Conservation (phyloP, 2,888 invertebrate genomes). For the Apocheima hispidaria region DNA sequence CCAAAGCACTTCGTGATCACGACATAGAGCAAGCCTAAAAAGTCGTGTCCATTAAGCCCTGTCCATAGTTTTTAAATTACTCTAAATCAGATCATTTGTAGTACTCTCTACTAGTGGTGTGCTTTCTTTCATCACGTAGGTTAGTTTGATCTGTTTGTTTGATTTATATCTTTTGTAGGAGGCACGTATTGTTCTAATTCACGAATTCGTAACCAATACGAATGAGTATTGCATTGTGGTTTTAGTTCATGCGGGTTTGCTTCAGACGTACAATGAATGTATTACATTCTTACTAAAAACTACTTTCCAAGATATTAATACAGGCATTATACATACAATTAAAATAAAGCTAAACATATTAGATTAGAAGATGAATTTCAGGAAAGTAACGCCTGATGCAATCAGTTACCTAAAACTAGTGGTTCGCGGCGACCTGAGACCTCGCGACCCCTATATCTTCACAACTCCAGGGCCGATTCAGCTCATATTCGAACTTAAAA, state of each 20-base stretch:
- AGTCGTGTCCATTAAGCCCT: conserved; percentile 32
- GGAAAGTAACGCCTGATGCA: background rate
- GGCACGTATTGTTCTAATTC: conserved; percentile 38
- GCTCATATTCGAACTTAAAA: too few species aligned
- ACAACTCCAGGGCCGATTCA: too few species aligned
- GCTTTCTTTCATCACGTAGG: conserved; percentile 25
- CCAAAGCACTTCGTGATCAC: conserved; percentile 28
- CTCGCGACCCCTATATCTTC: too few species aligned
- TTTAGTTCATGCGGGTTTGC: background rate
- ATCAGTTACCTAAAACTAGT: background rate
- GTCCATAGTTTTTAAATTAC: conserved; percentile 31
- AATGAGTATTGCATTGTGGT: conserved; percentile 14
- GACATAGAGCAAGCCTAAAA: conserved; percentile 14
- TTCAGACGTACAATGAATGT: background rate
- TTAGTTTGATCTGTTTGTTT: conserved; percentile 32
- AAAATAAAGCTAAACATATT: too few species aligned
- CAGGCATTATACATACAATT: background rate
- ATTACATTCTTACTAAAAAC: too few species aligned
- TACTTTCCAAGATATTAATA: background rate
- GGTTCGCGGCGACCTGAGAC: too few species aligned
- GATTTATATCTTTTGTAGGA: conserved; percentile 28
- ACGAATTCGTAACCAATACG: conserved; percentile 41
- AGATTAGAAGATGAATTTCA: background rate
- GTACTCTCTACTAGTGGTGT: conserved; percentile 27
- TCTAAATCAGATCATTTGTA: conserved; percentile 29